Conservation (phyloP, 2,797 vertebrate species). For the Tenualosa thibaudeaui region DNA sequence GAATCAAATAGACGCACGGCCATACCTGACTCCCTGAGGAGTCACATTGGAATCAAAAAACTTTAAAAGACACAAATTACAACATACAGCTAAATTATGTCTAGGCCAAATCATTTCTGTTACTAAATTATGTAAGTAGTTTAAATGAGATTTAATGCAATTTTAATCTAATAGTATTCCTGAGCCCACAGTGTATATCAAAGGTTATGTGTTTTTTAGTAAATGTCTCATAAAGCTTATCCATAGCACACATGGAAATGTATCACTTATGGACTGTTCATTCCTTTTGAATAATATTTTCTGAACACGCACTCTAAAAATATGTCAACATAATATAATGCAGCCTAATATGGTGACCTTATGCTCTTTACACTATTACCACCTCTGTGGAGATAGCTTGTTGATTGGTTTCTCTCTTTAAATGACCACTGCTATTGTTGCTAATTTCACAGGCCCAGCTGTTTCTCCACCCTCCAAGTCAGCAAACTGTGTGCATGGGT, state of each 20-base stretch:
- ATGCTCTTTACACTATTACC: not conserved
- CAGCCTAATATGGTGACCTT: not conserved
- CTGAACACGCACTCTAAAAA: not conserved
- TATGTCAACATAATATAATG: not conserved
- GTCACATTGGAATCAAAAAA: conserved; percentile 72
- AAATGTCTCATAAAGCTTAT: not conserved
- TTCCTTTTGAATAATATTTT: not conserved
- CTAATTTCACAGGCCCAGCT: not conserved
- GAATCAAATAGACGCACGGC: conserved; percentile 71
- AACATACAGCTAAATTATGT: conserved; percentile 66
- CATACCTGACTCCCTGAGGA: conserved; percentile 63
- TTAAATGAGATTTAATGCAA: not conserved
- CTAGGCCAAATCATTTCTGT: not conserved
- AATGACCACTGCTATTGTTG: conserved; percentile 11
- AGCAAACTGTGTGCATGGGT: conserved; percentile 23
- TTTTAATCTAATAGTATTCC: too few relatives aligned
- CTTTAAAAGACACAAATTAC: conserved; percentile 66
- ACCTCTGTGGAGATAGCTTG: not conserved
- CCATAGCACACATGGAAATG: not conserved
- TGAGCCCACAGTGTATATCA: not conserved
- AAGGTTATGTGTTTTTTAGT: not conserved
- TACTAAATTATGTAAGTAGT: not conserved
- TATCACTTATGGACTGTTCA: not conserved
- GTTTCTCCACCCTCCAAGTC: conserved; percentile 16
- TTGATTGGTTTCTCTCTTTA: conserved; percentile 2